phyloP scores from a whole-genome alignment of 1,140 invertebrate species.

The Megalopta genalis region DNA sequence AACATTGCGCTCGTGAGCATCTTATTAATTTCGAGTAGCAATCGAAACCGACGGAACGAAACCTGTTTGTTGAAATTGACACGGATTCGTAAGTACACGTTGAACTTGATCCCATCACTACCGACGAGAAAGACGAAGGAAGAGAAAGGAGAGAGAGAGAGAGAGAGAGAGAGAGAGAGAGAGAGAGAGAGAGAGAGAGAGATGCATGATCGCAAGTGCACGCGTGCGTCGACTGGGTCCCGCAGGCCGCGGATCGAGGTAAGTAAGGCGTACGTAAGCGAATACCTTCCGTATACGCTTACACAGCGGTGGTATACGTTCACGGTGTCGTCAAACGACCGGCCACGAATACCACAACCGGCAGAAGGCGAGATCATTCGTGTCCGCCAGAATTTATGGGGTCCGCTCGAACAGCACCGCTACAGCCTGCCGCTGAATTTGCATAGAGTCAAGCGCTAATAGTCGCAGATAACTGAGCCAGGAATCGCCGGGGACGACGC shows the following conservation, averaged over 20 bases:
- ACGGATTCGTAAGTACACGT: too few species aligned
- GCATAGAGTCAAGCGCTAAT: constrained; percentile 76
- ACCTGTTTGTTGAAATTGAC: too few species aligned
- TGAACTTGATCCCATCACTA: too few species aligned
- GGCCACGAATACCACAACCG: constrained; percentile 66
- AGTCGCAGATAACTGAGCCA: constrained; percentile 72
- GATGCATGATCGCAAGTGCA: too few species aligned
- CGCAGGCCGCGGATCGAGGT: constrained; percentile 42
- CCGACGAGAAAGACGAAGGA: too few species aligned
- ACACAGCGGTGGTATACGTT: constrained; percentile 23
- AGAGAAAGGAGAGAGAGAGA: too few species aligned
- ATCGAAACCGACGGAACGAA: too few species aligned
- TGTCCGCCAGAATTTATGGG: constrained; percentile 76
- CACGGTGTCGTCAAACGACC: constrained; percentile 70
- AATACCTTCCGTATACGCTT: constrained; percentile 51
- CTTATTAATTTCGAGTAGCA: too few species aligned
- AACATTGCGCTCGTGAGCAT: too few species aligned
- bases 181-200: too few species aligned
- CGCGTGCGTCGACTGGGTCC: not conserved
- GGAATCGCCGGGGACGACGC: constrained; percentile 45
- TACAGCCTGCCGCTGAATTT: constrained; percentile 73
- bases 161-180: too few species aligned
- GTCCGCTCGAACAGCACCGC: constrained; percentile 69
- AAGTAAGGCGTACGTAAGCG: constrained; percentile 54
- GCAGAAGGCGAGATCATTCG: constrained; percentile 71